phyloP scores from a whole-genome alignment of 2,113 vertebrate genomes.

The Thermophis baileyi region DNA sequence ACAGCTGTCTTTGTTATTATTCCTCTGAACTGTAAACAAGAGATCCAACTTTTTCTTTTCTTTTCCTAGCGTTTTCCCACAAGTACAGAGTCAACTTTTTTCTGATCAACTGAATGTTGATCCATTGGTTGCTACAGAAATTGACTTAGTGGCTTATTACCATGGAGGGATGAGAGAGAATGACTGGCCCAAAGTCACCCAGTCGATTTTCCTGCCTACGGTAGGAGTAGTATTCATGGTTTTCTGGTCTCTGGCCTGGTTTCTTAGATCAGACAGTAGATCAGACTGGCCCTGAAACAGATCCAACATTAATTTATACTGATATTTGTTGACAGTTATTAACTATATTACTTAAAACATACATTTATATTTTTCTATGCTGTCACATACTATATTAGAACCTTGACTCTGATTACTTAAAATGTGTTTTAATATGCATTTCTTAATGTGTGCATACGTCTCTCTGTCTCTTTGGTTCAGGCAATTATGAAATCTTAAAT shows the following conservation, averaged over 20 bases:
- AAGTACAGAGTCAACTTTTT: not conserved
- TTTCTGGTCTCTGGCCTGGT: not conserved
- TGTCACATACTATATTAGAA: not conserved
- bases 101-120: not conserved
- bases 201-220: not conserved
- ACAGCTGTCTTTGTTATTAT: not conserved
- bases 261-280: not conserved
- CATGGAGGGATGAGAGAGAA: not conserved
- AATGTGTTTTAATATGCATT: not conserved
- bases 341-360: not conserved
- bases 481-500: not conserved
- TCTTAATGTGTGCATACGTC: not conserved
- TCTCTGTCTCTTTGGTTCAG: not conserved
- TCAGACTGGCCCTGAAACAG: not conserved
- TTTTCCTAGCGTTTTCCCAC: not conserved
- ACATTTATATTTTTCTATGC: not conserved
- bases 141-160: not conserved
- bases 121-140: not conserved
- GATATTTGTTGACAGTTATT: not conserved
- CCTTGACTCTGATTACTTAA: not conserved
- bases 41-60: not conserved
- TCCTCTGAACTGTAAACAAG: not conserved
- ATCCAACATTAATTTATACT: not conserved
- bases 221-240: not conserved
- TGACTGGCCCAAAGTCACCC: not conserved